Percentiles rank a stretch among this genome's conserved stretches.
Evolutionary conservation across 2,113 vertebrate genomes (phyloP).

Genomic region (Paradoxurus hermaphroditus): DNA sequence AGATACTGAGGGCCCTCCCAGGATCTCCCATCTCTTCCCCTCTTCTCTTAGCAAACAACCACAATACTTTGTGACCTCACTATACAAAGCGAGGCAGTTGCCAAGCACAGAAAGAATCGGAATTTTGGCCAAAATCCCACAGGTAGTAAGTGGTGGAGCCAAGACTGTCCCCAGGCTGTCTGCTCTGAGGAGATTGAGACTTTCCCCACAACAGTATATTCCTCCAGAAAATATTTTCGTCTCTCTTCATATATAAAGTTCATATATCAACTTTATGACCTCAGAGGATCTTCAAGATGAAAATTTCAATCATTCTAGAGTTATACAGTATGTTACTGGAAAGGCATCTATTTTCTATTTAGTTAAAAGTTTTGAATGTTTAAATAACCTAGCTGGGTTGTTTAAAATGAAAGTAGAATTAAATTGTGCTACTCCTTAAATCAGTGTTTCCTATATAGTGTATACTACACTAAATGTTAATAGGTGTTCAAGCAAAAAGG

Average conservation of each 20-base stretch:
- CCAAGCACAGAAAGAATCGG: neutral
- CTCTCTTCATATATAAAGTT: neutral
- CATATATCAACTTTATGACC: neutral
- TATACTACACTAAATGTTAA: neutral
- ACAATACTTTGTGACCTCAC: neutral
- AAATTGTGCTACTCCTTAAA: neutral
- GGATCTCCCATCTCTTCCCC: neutral
- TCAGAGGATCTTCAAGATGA: conserved; percentile 5
- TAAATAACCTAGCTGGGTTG: neutral
- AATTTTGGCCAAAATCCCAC: neutral
- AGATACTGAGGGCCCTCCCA: neutral
- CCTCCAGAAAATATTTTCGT: neutral
- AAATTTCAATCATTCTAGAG: neutral
- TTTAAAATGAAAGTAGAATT: neutral
- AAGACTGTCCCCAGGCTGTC: neutral
- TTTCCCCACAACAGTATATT: neutral
- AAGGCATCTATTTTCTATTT: neutral
- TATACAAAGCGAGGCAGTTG: neutral
- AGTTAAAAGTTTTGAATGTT: conserved; percentile 18
- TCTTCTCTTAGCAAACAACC: neutral
- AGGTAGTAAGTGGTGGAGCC: neutral
- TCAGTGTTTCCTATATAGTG: neutral
- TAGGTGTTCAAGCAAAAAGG: neutral
- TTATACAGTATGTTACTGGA: neutral
- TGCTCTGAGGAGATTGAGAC: neutral